These are phyloP conservation scores for Drosophila nigricruria DNA, from an alignment of 2,888 invertebrate species.

Conservation along the genomic window DNA sequence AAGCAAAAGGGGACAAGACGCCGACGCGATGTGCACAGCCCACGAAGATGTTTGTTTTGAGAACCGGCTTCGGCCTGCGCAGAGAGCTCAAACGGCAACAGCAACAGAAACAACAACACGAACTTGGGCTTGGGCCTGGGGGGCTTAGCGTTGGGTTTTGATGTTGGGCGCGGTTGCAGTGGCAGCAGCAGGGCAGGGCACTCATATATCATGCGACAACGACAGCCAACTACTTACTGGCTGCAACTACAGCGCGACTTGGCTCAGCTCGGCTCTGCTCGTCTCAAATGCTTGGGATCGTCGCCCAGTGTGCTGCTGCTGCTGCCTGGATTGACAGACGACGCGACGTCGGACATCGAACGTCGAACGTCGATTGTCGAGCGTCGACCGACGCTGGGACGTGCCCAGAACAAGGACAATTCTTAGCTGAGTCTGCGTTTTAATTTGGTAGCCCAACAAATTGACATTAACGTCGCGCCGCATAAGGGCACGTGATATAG, in stretches of 20 bases:
- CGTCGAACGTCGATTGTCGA: slow-evolving; percentile 20
- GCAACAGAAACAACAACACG: slow-evolving; percentile 27
- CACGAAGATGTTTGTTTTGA: slow-evolving; percentile 67
- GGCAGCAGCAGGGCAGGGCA: slow-evolving; percentile 66
- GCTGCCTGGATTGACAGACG: slow-evolving; percentile 57
- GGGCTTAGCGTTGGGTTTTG: slow-evolving; percentile 41
- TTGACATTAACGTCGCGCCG: slow-evolving; percentile 71
- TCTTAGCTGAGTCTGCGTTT: slow-evolving; percentile 58
- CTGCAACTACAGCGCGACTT: slow-evolving; percentile 24
- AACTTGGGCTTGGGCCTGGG: slow-evolving; percentile 52
- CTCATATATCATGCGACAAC: slow-evolving; percentile 75
- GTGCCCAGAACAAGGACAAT: slow-evolving; percentile 58
- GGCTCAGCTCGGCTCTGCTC: slow-evolving; percentile 23
- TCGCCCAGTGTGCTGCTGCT: slow-evolving; percentile 30
- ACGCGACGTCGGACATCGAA: slow-evolving; percentile 39
- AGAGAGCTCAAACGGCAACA: slow-evolving; percentile 22
- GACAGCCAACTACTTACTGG: slow-evolving; percentile 44
- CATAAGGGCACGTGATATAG: slow-evolving; percentile 59
- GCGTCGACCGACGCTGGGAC: slow-evolving; percentile 24
- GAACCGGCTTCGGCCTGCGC: slow-evolving; percentile 59
- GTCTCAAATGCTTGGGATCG: slow-evolving; percentile 65
- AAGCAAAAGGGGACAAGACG: slow-evolving; percentile 39
- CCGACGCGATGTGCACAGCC: slow-evolving; percentile 65
- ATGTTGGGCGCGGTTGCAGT: slow-evolving; percentile 70
- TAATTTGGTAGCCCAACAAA: slow-evolving; percentile 76